Evolutionary conservation across 1,140 invertebrate genomes (phyloP).

Genomic region (Eciton burchellii): DNA sequence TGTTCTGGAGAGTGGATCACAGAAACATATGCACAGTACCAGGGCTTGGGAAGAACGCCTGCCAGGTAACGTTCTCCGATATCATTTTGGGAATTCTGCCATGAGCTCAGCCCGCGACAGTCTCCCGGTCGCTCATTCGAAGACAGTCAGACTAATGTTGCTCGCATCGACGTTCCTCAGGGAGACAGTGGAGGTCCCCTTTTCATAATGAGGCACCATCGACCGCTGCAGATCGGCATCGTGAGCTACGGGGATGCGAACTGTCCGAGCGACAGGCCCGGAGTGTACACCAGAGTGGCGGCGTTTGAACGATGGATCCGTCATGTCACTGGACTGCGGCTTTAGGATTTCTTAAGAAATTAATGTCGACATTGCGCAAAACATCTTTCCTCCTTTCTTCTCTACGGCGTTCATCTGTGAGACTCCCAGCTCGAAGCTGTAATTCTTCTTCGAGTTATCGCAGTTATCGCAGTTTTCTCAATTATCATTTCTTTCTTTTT

Average conservation of each 20-base stretch:
- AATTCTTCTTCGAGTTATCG: neutral
- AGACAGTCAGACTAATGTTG: neutral
- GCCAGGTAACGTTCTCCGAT: constrained; percentile 53
- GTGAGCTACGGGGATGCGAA: constrained; percentile 73
- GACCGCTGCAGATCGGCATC: constrained; percentile 71
- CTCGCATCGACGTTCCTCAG: constrained; percentile 16
- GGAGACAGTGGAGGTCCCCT: constrained; percentile 75
- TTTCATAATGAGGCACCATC: constrained; percentile 29
- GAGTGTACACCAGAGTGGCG: constrained; percentile 66
- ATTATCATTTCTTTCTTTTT: neutral
- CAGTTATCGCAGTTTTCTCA: neutral
- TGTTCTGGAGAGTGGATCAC: constrained; percentile 51
- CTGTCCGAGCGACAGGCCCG: constrained; percentile 70
- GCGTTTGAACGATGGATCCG: constrained; percentile 43
- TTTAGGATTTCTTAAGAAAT: constrained; percentile 13
- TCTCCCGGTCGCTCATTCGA: no score
- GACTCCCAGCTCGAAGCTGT: neutral
- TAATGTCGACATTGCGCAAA: neutral
- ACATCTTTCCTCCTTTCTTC: neutral
- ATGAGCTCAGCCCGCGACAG: no score
- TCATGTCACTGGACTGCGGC: constrained; percentile 5
- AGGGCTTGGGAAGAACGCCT: constrained; percentile 54
- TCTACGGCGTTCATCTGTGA: neutral
- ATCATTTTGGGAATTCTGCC: neutral
- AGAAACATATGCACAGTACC: constrained; percentile 66